phyloP scores from a whole-genome alignment of 2,888 invertebrate species.

The Ypsolopha sequella region DNA sequence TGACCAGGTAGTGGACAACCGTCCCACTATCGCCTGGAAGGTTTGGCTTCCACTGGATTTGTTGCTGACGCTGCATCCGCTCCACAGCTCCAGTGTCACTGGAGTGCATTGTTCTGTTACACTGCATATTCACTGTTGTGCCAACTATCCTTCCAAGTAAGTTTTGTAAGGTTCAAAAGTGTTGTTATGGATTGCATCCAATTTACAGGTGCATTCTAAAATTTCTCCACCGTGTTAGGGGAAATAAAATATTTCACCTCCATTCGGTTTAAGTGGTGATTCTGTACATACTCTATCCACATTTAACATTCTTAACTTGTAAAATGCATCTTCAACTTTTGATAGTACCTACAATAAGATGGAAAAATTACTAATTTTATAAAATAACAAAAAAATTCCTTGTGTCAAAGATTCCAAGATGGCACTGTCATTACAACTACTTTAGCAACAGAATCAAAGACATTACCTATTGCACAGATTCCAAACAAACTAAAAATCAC shows the following conservation, averaged over 20 bases:
- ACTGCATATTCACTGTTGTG: constrained; percentile 80
- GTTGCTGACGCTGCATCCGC: constrained; percentile 78
- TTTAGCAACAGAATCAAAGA: no score
- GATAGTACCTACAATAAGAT: no score
- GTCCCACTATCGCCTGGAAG: constrained; percentile 69
- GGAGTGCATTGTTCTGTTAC: constrained; percentile 80
- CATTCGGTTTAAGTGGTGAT: no score
- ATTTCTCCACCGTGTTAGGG: not conserved
- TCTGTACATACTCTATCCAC: no score
- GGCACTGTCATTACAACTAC: no score
- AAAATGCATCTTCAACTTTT: no score
- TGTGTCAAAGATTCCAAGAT: no score
- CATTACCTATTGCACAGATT: no score
- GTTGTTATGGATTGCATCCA: not conserved
- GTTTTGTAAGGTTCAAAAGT: constrained; percentile 23
- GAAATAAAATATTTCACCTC: not conserved
- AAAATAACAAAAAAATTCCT: no score
- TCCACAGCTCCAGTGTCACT: constrained; percentile 79
- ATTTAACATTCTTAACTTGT: no score
- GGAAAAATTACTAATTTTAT: no score
- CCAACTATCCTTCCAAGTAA: constrained; percentile 86
- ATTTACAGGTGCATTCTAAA: not conserved
- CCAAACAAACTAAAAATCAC: no score
- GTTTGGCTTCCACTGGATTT: constrained; percentile 84
- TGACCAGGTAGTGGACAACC: constrained; percentile 76